phyloP scores from a whole-genome alignment of 2,888 invertebrate species.

The Brenthis ino region DNA sequence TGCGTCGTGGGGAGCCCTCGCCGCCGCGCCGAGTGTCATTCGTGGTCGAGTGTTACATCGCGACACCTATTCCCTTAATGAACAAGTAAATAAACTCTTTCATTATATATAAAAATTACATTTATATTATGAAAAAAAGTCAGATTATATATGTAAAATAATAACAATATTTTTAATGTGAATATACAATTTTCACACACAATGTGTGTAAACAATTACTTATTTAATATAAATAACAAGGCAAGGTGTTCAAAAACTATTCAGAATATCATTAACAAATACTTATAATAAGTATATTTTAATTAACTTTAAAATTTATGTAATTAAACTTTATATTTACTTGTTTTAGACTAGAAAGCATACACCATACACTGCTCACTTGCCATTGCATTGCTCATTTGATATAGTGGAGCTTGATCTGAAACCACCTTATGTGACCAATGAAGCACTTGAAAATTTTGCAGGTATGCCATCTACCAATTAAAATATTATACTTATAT shows the following conservation, averaged over 20 bases:
- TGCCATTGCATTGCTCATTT: constrained; percentile 95
- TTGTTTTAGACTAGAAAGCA: constrained; percentile 68
- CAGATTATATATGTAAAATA: too few species aligned
- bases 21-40: constrained; percentile 88
- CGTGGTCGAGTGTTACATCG: constrained; percentile 92
- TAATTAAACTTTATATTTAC: constrained; percentile 5
- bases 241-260: too few species aligned
- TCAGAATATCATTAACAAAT: not conserved
- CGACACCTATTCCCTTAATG: constrained; percentile 92
- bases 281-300: constrained; percentile 3
- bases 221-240: too few species aligned
- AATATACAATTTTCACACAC: too few species aligned
- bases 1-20: constrained; percentile 91
- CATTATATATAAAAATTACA: not conserved
- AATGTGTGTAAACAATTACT: too few species aligned
- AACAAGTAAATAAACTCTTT: constrained; percentile 56
- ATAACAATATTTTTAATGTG: too few species aligned
- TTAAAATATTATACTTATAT: too few species aligned
- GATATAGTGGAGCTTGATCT: constrained; percentile 94
- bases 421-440: constrained; percentile 86
- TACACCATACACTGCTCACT: constrained; percentile 91
- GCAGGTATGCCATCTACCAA: constrained; percentile 75
- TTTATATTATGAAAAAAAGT: too few species aligned
- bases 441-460: constrained; percentile 86
- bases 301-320: too few species aligned